Evolutionary conservation across 2,113 vertebrate species (phyloP), one percentile per base, ranked within the genome.

Genomic region (Podiceps cristatus): DNA sequence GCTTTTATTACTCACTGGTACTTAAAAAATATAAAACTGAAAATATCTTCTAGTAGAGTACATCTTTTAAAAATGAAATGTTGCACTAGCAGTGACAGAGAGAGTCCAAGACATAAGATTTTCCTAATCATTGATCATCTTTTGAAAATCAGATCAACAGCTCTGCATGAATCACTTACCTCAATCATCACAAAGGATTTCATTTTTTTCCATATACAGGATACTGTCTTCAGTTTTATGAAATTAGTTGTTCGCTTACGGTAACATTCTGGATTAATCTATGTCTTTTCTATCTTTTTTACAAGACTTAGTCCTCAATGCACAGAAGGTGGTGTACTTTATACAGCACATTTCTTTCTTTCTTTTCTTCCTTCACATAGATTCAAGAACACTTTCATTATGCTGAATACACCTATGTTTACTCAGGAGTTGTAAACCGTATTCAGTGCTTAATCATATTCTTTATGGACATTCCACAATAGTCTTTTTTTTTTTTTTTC

Each of bases 61-160:
- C 12, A 29, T 45, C 15, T 79, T 88, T 87, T 68, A 23, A 73
- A 92, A 93, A 42, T n/a, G 49, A 91, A 88, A 80, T 40, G 8
- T 86, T 75, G 50, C 60, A 42, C 11, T 66, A 88, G 31, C 31
- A 78, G 45, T 88, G 86, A 73, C 52, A 77, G 35, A 78, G 47
- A 88, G 68, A 91, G 78, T 91, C 58, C 18, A 76, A 75, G 84
- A 59, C 4, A 72, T 59, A 82, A 90, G 27, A 81, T 84, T 81
- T 90, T 50, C 28, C 35, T 82, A 60, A 87, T 90, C 55, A 58
- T 88, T 90, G 72, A 94, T 97, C 60, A 94, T 83, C 60, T 90
- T 91, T 88, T 86, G 68, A 71, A 96, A 95, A 97, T 96, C 47
- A 93, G 86, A 94, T 93, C 69, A 94, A 79, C 31, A 83, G 47